These are phyloP conservation scores for Nomada fabriciana DNA, from an alignment of 2,888 invertebrate genomes.

Conservation along the genomic window DNA sequence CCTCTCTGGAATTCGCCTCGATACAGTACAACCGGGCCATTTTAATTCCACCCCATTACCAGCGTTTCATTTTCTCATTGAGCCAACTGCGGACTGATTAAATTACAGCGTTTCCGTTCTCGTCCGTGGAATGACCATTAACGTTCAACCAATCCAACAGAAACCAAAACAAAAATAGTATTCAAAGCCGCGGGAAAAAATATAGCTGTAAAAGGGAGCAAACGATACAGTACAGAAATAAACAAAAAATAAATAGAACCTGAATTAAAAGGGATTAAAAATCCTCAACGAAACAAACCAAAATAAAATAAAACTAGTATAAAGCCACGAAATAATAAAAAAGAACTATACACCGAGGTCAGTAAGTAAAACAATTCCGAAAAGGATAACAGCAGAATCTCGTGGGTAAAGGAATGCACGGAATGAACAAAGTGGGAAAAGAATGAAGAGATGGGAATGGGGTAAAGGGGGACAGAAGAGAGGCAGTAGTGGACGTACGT, in stretches of 20 bases:
- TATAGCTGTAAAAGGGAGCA: no score
- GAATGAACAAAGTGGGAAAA: neutral
- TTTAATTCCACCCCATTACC: slow-evolving; percentile 59
- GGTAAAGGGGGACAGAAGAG: neutral
- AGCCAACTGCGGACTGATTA: slow-evolving; percentile 47
- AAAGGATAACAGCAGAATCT: neutral
- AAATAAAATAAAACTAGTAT: neutral
- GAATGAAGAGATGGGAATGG: neutral
- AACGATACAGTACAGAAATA: no score
- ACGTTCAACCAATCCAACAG: neutral
- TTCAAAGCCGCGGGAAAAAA: no score
- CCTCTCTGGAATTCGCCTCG: neutral
- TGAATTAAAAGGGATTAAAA: neutral
- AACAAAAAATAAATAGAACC: neutral
- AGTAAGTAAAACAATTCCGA: neutral
- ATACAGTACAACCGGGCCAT: slow-evolving; percentile 34
- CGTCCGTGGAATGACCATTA: neutral
- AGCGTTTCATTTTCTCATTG: slow-evolving; percentile 61
- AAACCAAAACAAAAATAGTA: neutral
- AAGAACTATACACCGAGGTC: neutral
- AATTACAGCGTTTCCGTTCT: slow-evolving; percentile 41
- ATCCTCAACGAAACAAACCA: neutral
- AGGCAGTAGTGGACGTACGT: slow-evolving; percentile 61
- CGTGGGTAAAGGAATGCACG: neutral
- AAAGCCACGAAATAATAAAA: neutral